Conservation (phyloP, 2,797 vertebrate species). For the Oophaga sylvatica region DNA sequence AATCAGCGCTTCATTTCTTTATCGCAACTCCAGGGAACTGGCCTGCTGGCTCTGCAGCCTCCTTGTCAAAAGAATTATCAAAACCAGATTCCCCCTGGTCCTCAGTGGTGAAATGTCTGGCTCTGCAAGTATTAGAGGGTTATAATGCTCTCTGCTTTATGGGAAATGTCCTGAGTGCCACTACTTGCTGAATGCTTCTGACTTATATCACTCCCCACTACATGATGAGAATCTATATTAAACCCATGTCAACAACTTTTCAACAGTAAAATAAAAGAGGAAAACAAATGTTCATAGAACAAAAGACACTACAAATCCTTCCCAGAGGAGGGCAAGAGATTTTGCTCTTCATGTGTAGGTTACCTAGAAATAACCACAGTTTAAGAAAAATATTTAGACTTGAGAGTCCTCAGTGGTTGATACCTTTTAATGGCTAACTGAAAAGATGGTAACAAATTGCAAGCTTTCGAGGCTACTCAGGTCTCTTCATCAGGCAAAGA, state of each 20-base stretch:
- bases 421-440: too few species aligned
- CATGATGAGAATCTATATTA: conserved; percentile 62
- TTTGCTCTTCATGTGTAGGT: conserved; percentile 33
- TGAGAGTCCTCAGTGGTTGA: too few species aligned
- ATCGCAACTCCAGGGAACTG: conserved; percentile 46
- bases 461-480: too few species aligned
- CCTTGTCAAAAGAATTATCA: conserved; percentile 60
- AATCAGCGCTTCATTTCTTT: conserved; percentile 51
- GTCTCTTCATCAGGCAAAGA: too few species aligned
- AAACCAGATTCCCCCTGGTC: conserved; percentile 72
- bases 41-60: conserved; percentile 50
- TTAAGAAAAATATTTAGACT: too few species aligned
- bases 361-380: conserved; percentile 29
- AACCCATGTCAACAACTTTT: conserved; percentile 58
- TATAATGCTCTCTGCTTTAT: conserved; percentile 75
- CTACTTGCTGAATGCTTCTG: conserved; percentile 53
- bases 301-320: conserved; percentile 44
- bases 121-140: conserved; percentile 72
- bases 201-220: conserved; percentile 61
- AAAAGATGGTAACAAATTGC: too few species aligned
- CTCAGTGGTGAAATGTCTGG: conserved; percentile 72
- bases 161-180: conserved; percentile 70
- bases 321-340: conserved; percentile 44
- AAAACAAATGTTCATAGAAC: conserved; percentile 54
- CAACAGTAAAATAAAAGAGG: conserved; percentile 59